Percentiles rank a stretch among this genome's conserved stretches.
These are phyloP conservation scores for Phenganax stokvisi DNA, from an alignment of 92 coral and sea anemone species.

Conservation along the genomic window DNA sequence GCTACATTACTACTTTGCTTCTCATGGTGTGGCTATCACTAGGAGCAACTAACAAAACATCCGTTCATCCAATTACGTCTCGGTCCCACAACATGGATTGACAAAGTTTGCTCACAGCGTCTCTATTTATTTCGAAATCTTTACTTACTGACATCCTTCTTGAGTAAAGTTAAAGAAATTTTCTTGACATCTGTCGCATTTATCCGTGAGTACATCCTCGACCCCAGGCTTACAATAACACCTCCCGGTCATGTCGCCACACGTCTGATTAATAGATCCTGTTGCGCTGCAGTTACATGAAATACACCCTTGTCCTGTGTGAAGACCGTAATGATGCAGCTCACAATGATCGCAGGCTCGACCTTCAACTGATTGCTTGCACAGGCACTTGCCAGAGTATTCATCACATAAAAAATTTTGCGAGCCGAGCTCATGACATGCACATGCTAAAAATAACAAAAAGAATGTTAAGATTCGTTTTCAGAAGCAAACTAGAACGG, in stretches of 20 bases:
- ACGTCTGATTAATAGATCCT: constrained; percentile 75
- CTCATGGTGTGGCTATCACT: no score
- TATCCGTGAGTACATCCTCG: constrained; percentile 49
- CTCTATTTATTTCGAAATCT: no score
- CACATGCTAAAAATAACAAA: constrained; percentile 57
- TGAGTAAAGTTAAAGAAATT: constrained; percentile 81
- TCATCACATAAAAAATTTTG: constrained; percentile 70
- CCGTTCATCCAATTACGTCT: no score
- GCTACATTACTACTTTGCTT: no score
- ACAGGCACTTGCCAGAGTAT: constrained; percentile 81
- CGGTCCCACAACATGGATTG: no score
- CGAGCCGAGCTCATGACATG: constrained; percentile 66
- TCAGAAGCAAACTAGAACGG: not conserved
- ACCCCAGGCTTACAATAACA: constrained; percentile 91
- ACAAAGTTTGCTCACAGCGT: not conserved
- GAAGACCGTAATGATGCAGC: constrained; percentile 66
- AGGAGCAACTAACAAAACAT: no score
- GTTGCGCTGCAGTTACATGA: constrained; percentile 74
- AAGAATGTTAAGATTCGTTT: not conserved
- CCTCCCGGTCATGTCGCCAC: constrained; percentile 65
- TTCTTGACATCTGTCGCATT: constrained; percentile 68
- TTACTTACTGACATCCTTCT: constrained; percentile 91
- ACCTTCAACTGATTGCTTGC: constrained; percentile 68
- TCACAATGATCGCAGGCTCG: constrained; percentile 78
- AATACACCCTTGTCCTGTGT: constrained; percentile 71